phyloP scores from a whole-genome alignment of 2,888 invertebrate species.

The Lacanobia wlatinum region DNA sequence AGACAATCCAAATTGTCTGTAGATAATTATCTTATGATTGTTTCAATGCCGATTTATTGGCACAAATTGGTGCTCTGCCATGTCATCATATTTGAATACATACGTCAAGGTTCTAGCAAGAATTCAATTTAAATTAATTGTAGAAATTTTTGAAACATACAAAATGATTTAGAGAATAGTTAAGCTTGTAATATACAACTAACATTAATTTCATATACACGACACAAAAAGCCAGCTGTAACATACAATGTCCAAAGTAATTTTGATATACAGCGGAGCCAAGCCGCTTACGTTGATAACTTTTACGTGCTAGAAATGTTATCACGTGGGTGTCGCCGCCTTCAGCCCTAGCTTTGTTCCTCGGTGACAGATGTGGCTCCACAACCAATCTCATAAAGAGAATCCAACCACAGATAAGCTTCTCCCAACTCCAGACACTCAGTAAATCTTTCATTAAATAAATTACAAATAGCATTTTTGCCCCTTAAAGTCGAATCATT shows the following conservation, averaged over 20 bases:
- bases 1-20: slow-evolving; percentile 58
- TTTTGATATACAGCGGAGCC: slow-evolving; percentile 66
- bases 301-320: slow-evolving; percentile 79
- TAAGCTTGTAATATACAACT: neutral
- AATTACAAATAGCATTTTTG: slow-evolving; percentile 62
- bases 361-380: slow-evolving; percentile 76
- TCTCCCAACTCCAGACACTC: slow-evolving; percentile 46
- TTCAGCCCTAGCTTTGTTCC: slow-evolving; percentile 75
- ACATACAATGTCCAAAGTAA: slow-evolving; percentile 59
- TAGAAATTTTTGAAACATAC: slow-evolving; percentile 7
- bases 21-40: slow-evolving; percentile 67
- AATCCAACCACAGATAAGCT: slow-evolving; percentile 61
- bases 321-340: slow-evolving; percentile 72
- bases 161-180: neutral
- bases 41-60: slow-evolving; percentile 70
- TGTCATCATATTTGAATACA: slow-evolving; percentile 68
- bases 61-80: slow-evolving; percentile 67
- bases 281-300: slow-evolving; percentile 72
- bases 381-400: slow-evolving; percentile 71
- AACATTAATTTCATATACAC: slow-evolving; percentile 20
- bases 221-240: slow-evolving; percentile 26
- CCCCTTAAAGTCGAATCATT: slow-evolving; percentile 53
- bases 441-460: slow-evolving; percentile 63
- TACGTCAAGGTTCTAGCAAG: slow-evolving; percentile 46
- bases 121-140: slow-evolving; percentile 30